phyloP scores from a whole-genome alignment of 2,113 vertebrate species.

The Dissostichus mawsoni region DNA sequence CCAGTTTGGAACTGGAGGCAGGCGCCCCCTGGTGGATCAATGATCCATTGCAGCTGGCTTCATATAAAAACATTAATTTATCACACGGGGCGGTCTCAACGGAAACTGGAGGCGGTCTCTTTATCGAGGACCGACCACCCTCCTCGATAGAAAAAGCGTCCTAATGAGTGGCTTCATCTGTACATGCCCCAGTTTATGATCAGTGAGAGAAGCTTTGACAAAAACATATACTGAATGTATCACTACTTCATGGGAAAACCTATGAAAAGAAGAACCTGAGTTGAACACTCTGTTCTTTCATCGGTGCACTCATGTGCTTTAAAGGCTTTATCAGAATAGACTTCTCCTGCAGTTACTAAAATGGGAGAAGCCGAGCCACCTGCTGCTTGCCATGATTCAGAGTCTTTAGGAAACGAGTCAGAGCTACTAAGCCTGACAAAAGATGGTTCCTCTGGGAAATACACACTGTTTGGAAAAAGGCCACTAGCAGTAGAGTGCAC shows the following conservation, averaged over 20 bases:
- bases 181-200: neutral
- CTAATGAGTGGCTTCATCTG: no score
- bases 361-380: constrained; percentile 14
- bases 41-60: no score
- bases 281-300: constrained; percentile 5
- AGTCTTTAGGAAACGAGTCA: constrained; percentile 3
- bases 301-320: neutral
- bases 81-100: no score
- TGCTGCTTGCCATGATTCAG: constrained; percentile 25
- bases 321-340: constrained; percentile 30
- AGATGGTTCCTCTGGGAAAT: constrained; percentile 7
- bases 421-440: constrained; percentile 17
- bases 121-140: no score
- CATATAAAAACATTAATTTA: no score
- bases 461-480: constrained; percentile 6
- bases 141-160: no score
- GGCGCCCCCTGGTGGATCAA: no score
- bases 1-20: no score
- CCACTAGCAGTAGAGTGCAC: neutral
- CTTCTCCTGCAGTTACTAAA: constrained; percentile 22
- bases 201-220: neutral
- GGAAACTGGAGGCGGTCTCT: no score
- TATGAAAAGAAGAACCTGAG: constrained; percentile 6
- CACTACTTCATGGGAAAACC: neutral
- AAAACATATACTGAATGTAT: neutral